Percentiles rank a stretch among this genome's conserved stretches.
Evolutionary conservation across 2,797 vertebrate species (phyloP).

Genomic region (Mus minutoides): DNA sequence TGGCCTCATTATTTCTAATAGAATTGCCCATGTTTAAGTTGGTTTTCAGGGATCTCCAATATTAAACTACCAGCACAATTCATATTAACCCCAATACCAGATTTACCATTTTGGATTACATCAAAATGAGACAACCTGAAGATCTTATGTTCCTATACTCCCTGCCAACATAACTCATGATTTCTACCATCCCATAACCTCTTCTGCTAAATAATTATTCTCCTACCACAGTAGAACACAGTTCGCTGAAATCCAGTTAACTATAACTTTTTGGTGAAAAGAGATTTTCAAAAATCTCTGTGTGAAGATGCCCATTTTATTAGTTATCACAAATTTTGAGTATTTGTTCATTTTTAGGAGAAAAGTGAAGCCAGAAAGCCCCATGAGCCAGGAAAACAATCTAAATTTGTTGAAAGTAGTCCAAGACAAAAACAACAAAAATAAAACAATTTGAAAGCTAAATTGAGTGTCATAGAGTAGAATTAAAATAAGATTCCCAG

Average conservation of each 20-base stretch:
- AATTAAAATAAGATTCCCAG: constrained; percentile 13
- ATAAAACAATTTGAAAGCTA: neutral
- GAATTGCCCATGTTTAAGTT: neutral
- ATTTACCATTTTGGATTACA: neutral
- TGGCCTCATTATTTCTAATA: neutral
- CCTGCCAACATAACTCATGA: neutral
- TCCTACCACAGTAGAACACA: neutral
- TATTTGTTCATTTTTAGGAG: neutral
- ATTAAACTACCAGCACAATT: neutral
- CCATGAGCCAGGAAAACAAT: neutral
- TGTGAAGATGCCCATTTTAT: neutral
- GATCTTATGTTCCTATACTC: neutral
- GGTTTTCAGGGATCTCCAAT: neutral
- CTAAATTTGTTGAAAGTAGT: neutral
- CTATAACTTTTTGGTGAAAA: neutral
- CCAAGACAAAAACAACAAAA: neutral
- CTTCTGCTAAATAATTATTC: neutral
- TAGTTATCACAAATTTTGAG: neutral
- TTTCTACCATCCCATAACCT: neutral
- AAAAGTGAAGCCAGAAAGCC: neutral
- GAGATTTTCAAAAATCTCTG: neutral
- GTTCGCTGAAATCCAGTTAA: neutral
- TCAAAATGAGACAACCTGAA: neutral
- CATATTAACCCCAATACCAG: neutral
- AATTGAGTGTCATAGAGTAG: neutral